Evolutionary conservation across 2,797 vertebrate genomes (phyloP), one percentile per base, ranked within the genome.

Genomic region (Lemur catta): DNA sequence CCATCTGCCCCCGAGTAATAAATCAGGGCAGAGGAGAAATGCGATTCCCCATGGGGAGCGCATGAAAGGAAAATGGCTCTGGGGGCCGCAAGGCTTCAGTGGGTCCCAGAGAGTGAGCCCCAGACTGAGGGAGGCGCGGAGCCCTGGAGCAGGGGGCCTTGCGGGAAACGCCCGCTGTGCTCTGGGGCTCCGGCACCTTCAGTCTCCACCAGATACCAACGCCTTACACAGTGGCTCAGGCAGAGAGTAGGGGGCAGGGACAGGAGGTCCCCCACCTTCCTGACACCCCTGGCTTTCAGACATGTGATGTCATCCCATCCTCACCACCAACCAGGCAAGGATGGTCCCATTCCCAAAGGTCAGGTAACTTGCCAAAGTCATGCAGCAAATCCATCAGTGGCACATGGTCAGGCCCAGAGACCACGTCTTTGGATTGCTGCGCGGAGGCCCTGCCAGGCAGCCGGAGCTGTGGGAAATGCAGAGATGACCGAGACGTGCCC

Each of bases 191-290:
- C 88, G 0, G 69, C 22, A 48, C 95, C 85, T 93, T 91, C 78
- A 46, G 93, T 48, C 35, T 12, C 0, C 92, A 81, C 2, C 4
- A 26, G 55, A 55, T 55, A 92, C 86, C 4, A 72, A 94, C n/a
- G 97, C 96, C 85, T 41, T 92, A 96, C 93, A 97, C 96, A 95
- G 97, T 97, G 97, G 78, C 46, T 12, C 10, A 33, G 63, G 46
- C 91, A 48, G 24, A 84, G 48, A 43, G 4, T 15, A 1, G n/a
- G 15, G 43, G 50, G 17, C 9, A 0, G 6, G 43, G 59, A 12
- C 17, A 15, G 63, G 30, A 35, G 17, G 24, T 7, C 28, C 17
- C 63, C 59, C 50, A 41, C 1, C 6, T 15, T 38, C 55, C 12
- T 12, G n/a, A 14, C 12, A 17, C n/a, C 41, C 9, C 52, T 7